These are phyloP conservation scores for Echeneis naucrates DNA, from an alignment of 2,797 vertebrate genomes.

Conservation along the genomic window DNA sequence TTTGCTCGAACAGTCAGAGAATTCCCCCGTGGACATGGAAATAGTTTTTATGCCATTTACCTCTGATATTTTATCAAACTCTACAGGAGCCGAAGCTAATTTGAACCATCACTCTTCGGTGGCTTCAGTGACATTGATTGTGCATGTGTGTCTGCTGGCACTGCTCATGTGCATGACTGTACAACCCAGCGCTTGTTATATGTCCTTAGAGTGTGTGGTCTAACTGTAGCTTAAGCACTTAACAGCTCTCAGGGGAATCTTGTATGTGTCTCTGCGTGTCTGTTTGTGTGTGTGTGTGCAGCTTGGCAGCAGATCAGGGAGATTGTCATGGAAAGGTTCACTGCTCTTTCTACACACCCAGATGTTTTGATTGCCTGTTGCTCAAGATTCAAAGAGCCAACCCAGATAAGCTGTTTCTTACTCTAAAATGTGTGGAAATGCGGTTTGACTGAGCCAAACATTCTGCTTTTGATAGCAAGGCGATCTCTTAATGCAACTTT, in stretches of 20 bases:
- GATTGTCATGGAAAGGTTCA: constrained; percentile 28
- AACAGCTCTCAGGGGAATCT: constrained; percentile 44
- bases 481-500: constrained; percentile 11
- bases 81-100: constrained; percentile 24
- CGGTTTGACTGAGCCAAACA: constrained; percentile 9
- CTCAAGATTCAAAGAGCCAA: constrained; percentile 20
- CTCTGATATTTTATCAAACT: constrained; percentile 30
- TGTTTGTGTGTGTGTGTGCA: constrained; percentile 4
- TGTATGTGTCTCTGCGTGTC: constrained; percentile 13
- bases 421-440: constrained; percentile 13
- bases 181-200: constrained; percentile 23
- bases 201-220: constrained; percentile 27
- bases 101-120: constrained; percentile 11
- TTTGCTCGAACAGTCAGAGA: constrained; percentile 7
- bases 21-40: constrained; percentile 10
- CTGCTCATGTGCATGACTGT: constrained; percentile 5
- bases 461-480: constrained; percentile 8
- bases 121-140: constrained; percentile 17
- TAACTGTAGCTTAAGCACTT: constrained; percentile 47
- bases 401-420: constrained; percentile 14
- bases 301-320: constrained; percentile 27
- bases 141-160: constrained; percentile 5
- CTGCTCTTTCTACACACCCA: constrained; percentile 1
- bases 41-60: constrained; percentile 33
- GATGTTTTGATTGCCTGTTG: constrained; percentile 37